Evolutionary conservation across 2,113 vertebrate genomes (phyloP).

Genomic region (Haemorhous mexicanus): DNA sequence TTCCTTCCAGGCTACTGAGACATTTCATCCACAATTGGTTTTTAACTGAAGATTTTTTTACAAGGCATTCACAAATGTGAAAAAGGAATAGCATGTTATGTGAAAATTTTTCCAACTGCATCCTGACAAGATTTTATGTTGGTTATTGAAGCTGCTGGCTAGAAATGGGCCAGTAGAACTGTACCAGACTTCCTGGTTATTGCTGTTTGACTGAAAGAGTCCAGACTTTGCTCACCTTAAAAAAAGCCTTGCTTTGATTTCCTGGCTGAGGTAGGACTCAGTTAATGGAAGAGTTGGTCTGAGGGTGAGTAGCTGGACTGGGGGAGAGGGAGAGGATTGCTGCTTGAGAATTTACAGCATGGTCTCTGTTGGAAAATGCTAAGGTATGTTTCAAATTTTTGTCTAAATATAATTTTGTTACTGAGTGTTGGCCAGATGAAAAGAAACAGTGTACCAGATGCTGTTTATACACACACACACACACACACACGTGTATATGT

Average conservation of each 20-base stretch:
- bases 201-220: neutral
- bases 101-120: neutral
- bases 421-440: slow-evolving; percentile 29
- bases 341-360: neutral
- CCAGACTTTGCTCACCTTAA: neutral
- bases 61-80: neutral
- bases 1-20: neutral
- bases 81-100: neutral
- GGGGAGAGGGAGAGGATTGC: neutral
- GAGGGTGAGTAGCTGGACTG: neutral
- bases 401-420: slow-evolving; percentile 10
- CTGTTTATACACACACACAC: neutral
- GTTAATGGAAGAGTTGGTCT: neutral
- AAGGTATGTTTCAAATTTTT: slow-evolving; percentile 34
- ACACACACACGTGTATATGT: neutral
- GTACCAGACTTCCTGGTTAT: neutral
- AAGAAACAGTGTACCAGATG: slow-evolving; percentile 18
- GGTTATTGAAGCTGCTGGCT: neutral
- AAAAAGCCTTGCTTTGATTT: neutral
- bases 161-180: neutral
- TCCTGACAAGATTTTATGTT: slow-evolving; percentile 10
- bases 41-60: slow-evolving; percentile 41
- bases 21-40: neutral
- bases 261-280: neutral
- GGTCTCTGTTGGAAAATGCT: neutral